Conservation (phyloP, 2,113 vertebrate species). For the Chrysemys picta region DNA sequence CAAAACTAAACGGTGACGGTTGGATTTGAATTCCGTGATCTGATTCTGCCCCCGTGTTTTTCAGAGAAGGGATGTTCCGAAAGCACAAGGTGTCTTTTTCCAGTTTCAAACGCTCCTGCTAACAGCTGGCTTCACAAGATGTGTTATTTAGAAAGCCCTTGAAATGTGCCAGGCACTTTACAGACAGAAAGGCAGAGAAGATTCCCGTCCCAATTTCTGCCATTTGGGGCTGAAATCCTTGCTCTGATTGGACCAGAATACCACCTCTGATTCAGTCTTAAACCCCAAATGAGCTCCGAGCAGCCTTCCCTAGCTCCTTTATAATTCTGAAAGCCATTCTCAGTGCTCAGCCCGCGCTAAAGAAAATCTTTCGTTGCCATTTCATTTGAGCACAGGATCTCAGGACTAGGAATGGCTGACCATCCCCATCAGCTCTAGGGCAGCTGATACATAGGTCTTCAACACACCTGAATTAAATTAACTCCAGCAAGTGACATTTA, state of each 20-base stretch:
- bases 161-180: neutral
- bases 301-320: neutral
- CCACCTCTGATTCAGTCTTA: neutral
- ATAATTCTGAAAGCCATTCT: neutral
- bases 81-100: rapidly evolving
- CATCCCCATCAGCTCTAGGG: neutral
- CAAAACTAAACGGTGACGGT: neutral
- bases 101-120: neutral
- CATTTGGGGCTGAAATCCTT: neutral
- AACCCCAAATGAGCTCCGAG: neutral
- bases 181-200: neutral
- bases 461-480: neutral
- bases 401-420: neutral
- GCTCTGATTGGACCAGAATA: neutral
- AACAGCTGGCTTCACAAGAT: rapidly evolving
- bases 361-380: neutral
- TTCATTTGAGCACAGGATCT: neutral
- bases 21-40: neutral
- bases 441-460: neutral
- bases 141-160: rapidly evolving
- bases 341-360: neutral
- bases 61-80: rapidly evolving
- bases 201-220: neutral
- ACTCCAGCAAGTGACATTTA: neutral
- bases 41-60: neutral